These are phyloP conservation scores for Goniozus legneri DNA, from an alignment of 1,140 invertebrate species.

Conservation along the genomic window DNA sequence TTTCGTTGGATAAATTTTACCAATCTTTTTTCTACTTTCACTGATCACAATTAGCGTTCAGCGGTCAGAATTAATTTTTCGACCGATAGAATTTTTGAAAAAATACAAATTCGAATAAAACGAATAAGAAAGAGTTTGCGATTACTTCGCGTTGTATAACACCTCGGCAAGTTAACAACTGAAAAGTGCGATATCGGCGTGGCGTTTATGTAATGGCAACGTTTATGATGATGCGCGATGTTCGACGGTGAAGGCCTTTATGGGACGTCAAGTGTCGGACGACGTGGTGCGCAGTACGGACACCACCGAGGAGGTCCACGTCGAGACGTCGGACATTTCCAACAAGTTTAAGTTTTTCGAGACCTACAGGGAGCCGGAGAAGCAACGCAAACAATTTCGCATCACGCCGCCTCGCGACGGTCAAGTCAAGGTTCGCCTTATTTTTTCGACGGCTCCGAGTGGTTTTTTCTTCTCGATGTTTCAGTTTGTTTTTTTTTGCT, in stretches of 20 bases:
- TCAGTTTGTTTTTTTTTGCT: not conserved
- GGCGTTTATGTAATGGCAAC: no score
- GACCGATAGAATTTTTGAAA: no score
- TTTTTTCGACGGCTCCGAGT: slow-evolving; percentile 6
- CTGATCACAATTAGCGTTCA: no score
- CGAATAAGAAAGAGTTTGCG: no score
- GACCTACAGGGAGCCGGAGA: slow-evolving; percentile 72
- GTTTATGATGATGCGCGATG: no score
- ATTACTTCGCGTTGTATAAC: no score
- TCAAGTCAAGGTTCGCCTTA: slow-evolving; percentile 60
- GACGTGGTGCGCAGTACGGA: slow-evolving; percentile 73
- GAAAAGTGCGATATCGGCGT: no score
- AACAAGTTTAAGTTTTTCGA: slow-evolving; percentile 90
- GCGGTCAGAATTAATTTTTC: no score
- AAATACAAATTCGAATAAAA: no score
- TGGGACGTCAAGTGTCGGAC: slow-evolving; percentile 59
- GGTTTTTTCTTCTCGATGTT: not conserved
- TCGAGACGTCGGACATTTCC: slow-evolving; percentile 77
- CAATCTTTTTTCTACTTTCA: no score
- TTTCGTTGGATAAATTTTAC: no score
- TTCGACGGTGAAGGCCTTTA: slow-evolving; percentile 57
- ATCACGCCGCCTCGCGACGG: slow-evolving; percentile 82
- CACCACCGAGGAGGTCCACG: slow-evolving; percentile 69
- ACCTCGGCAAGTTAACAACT: no score
- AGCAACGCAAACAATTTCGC: slow-evolving; percentile 71